These are phyloP conservation scores for Hemicrepidius hirtus DNA, from an alignment of 2,888 invertebrate genomes.

Conservation along the genomic window DNA sequence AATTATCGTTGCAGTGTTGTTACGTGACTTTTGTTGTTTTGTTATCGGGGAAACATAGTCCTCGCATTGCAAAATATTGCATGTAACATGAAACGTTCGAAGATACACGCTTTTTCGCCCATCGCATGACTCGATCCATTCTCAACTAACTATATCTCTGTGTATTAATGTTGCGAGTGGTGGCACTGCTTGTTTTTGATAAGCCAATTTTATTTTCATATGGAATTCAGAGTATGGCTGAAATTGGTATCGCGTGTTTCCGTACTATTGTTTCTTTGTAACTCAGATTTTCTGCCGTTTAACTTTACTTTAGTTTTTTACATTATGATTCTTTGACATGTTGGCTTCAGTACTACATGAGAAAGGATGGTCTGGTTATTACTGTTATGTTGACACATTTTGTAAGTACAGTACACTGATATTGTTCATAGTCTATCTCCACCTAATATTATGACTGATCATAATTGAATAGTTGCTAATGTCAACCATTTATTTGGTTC, in stretches of 20 bases:
- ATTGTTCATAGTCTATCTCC: no score
- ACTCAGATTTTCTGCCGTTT: constrained; percentile 30
- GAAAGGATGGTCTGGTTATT: constrained; percentile 15
- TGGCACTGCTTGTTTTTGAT: constrained; percentile 38
- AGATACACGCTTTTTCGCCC: constrained; percentile 33
- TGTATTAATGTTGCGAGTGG: constrained; percentile 33
- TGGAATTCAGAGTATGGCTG: constrained; percentile 29
- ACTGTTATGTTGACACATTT: background rate
- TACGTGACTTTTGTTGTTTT: constrained; percentile 24
- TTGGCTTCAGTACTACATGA: background rate
- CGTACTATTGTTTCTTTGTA: constrained; percentile 19
- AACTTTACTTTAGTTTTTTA: constrained; percentile 8
- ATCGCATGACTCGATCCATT: constrained; percentile 38
- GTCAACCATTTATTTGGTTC: no score
- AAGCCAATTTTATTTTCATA: constrained; percentile 39
- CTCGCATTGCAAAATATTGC: constrained; percentile 31
- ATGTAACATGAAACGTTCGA: constrained; percentile 33
- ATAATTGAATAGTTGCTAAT: no score
- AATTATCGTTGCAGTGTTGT: constrained; percentile 21
- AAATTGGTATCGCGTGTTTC: constrained; percentile 32
- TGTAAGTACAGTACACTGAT: background rate
- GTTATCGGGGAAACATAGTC: constrained; percentile 24
- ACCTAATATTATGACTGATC: no score
- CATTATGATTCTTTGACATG: constrained; percentile 15
- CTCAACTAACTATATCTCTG: constrained; percentile 28